Percentiles rank a stretch among this genome's conserved stretches.
These are phyloP conservation scores for Papilio aristodemus DNA, from an alignment of 1,140 invertebrate genomes.

Conservation along the genomic window DNA sequence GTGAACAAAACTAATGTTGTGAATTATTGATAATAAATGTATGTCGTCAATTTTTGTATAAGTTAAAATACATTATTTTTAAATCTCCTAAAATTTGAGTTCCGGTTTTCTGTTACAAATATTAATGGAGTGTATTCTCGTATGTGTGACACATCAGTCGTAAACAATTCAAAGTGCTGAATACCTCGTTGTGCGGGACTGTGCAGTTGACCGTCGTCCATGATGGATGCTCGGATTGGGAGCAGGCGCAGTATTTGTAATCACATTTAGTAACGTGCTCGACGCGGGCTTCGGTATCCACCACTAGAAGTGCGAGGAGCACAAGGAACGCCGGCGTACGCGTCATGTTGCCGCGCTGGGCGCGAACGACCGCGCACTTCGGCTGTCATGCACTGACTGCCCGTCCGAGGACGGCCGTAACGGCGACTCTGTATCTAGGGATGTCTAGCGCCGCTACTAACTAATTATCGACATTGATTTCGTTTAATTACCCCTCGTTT, in stretches of 20 bases:
- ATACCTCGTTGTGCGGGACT: constrained; percentile 82
- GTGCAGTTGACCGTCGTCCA: constrained; percentile 85
- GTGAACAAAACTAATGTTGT: too few species aligned
- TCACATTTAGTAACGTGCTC: constrained; percentile 78
- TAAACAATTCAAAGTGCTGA: constrained; percentile 40
- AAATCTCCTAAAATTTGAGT: constrained; percentile 1
- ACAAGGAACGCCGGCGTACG: constrained; percentile 54
- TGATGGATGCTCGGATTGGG: constrained; percentile 75
- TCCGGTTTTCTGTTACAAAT: constrained; percentile 5
- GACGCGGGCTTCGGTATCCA: constrained; percentile 32
- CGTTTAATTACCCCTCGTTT: constrained; percentile 34
- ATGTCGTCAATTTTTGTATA: neutral
- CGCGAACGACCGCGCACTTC: constrained; percentile 59
- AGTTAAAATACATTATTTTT: constrained; percentile 4
- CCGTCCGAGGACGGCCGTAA: constrained; percentile 39
- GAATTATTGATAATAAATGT: neutral
- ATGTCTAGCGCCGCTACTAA: constrained; percentile 41
- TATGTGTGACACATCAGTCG: constrained; percentile 33
- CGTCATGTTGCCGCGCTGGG: constrained; percentile 64
- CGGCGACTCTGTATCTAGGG: constrained; percentile 48
- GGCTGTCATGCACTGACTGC: constrained; percentile 62
- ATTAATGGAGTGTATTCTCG: constrained; percentile 13
- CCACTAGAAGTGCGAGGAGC: constrained; percentile 43
- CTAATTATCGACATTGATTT: constrained; percentile 62
- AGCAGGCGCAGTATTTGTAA: constrained; percentile 82